A percentile compares a stretch with the other conserved stretches of the same genome.
Evolutionary conservation across 2,797 vertebrate species (phyloP).

Genomic region (Lerista edwardsae): DNA sequence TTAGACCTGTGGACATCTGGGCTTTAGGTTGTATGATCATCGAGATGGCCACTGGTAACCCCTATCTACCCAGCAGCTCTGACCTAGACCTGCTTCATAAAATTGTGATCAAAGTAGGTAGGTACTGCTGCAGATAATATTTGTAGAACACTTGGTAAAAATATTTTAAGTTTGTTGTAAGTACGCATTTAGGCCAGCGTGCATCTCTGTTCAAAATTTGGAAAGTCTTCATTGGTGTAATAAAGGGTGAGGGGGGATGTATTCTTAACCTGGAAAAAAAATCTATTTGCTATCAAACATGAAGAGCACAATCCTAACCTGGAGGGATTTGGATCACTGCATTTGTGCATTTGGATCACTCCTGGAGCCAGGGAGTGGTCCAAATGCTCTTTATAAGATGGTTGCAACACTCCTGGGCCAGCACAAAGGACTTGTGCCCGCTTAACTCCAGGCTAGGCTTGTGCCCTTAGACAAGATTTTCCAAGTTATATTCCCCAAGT

Average conservation of each 20-base stretch:
- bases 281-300: background rate
- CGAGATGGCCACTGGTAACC: slow-evolving; percentile 76
- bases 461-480: too few relatives aligned
- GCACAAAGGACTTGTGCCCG: too few relatives aligned
- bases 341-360: too few relatives aligned
- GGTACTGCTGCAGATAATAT: slow-evolving; percentile 51
- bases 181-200: background rate
- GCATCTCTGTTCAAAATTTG: background rate
- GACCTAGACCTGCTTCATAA: slow-evolving; percentile 78
- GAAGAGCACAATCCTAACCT: too few relatives aligned
- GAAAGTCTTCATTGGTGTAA: background rate
- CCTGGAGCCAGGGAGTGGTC: too few relatives aligned
- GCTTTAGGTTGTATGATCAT: slow-evolving; percentile 77
- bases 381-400: too few relatives aligned
- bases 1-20: slow-evolving; percentile 78
- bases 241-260: background rate
- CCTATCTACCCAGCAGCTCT: slow-evolving; percentile 74
- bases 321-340: too few relatives aligned
- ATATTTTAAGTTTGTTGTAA: background rate
- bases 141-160: background rate
- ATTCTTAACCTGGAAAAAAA: background rate
- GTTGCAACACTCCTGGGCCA: too few relatives aligned
- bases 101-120: slow-evolving; percentile 78
- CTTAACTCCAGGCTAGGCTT: too few relatives aligned
- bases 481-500: too few relatives aligned